These are phyloP conservation scores for Cyprinodon variegatus DNA, from an alignment of 2,113 vertebrate genomes.

Conservation along the genomic window DNA sequence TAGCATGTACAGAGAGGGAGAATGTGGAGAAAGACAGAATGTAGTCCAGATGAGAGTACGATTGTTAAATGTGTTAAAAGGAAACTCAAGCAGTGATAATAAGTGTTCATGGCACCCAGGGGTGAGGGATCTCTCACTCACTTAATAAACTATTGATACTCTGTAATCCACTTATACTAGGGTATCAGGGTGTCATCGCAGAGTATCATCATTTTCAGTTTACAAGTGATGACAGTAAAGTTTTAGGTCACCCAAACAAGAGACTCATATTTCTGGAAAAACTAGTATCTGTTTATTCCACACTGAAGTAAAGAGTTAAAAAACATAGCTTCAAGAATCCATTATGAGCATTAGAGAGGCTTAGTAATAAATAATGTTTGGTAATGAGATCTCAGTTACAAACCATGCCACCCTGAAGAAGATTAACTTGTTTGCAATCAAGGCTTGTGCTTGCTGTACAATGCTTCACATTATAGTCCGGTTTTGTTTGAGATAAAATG, in stretches of 20 bases:
- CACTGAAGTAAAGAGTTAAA: background rate
- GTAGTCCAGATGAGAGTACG: conserved; percentile 23
- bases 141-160: conserved; percentile 17
- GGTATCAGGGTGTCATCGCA: conserved; percentile 1
- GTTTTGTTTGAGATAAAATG: no score
- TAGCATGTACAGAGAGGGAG: conserved; percentile 10
- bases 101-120: conserved; percentile 42
- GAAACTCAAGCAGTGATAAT: conserved; percentile 20
- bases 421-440: background rate
- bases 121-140: conserved; percentile 8
- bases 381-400: background rate
- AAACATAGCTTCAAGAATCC: background rate
- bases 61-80: background rate
- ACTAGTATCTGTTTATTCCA: background rate
- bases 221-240: background rate
- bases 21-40: conserved; percentile 26
- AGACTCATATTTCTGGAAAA: background rate
- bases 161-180: conserved; percentile 7
- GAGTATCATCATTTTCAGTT: conserved; percentile 3
- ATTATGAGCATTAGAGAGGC: background rate
- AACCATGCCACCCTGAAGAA: background rate
- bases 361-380: background rate
- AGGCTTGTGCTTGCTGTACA: no score
- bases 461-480: no score
- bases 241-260: background rate